Percentiles rank a stretch among this genome's conserved stretches.
These are phyloP conservation scores for Oncorhynchus masou DNA, from an alignment of 2,113 vertebrate species.

Conservation along the genomic window DNA sequence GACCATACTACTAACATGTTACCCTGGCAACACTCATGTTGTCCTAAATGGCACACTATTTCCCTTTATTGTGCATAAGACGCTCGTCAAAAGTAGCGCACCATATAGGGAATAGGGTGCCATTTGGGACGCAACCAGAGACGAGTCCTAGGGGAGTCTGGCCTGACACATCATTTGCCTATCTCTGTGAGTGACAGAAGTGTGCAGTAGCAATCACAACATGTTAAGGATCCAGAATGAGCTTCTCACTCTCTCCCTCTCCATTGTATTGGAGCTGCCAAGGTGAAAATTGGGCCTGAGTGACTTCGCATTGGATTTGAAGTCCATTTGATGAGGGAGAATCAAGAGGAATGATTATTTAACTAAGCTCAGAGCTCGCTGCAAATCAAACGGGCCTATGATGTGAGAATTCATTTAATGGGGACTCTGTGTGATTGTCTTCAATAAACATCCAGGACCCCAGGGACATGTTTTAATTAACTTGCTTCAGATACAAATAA, in stretches of 20 bases:
- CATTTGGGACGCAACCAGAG: too few species aligned
- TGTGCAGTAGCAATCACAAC: background rate
- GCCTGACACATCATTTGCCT: slow-evolving; percentile 10
- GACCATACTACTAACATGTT: slow-evolving; percentile 38
- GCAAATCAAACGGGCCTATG: slow-evolving; percentile 28
- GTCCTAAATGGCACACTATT: background rate
- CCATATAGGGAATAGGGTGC: too few species aligned
- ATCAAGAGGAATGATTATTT: background rate
- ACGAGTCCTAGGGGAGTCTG: slow-evolving; percentile 9
- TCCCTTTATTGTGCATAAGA: background rate
- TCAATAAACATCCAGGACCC: slow-evolving; percentile 26
- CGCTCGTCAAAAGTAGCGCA: too few species aligned
- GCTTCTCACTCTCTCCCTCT: slow-evolving; percentile 3
- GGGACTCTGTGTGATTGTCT: slow-evolving; percentile 17
- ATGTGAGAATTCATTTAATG: slow-evolving; percentile 31
- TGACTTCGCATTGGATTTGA: slow-evolving; percentile 11
- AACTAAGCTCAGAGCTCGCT: slow-evolving; percentile 13
- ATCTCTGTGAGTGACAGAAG: slow-evolving; percentile 18
- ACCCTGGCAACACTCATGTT: slow-evolving; percentile 43
- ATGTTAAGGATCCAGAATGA: slow-evolving; percentile 2
- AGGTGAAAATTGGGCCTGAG: slow-evolving; percentile 10
- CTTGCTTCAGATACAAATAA: slow-evolving; percentile 14
- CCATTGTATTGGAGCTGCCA: slow-evolving; percentile 2
- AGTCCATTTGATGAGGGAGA: too few species aligned
- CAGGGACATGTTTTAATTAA: slow-evolving; percentile 32